Conservation (phyloP, 2,113 vertebrate species). For the Cololabis saira region DNA sequence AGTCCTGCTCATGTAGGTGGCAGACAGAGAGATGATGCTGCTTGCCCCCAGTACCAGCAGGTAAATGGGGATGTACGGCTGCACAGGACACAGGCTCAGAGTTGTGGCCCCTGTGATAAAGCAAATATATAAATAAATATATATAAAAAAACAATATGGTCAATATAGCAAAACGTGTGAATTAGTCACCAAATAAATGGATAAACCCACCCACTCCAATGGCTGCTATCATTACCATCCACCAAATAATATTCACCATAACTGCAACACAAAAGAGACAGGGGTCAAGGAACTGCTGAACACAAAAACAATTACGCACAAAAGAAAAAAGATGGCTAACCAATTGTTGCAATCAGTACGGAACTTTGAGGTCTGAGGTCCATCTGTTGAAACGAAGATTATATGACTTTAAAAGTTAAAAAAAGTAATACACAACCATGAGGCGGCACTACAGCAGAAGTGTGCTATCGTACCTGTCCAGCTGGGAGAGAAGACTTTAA, state of each 20-base stretch:
- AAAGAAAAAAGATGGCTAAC: constrained; percentile 30
- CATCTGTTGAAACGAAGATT: constrained; percentile 3
- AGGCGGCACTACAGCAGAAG: too few relatives aligned
- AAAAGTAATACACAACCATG: neutral
- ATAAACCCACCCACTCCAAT: constrained; percentile 61
- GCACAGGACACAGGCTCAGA: constrained; percentile 36
- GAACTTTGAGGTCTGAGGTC: constrained; percentile 3
- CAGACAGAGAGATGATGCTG: constrained; percentile 42
- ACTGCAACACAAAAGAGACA: constrained; percentile 31
- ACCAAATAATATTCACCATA: constrained; percentile 63
- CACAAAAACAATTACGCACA: neutral
- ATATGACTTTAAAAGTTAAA: neutral
- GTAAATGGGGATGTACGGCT: constrained; percentile 68
- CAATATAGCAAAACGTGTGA: neutral
- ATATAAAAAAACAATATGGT: too few relatives aligned
- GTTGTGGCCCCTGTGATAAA: constrained; percentile 44
- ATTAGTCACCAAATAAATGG: neutral
- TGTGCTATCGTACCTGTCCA: neutral
- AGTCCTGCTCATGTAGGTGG: constrained; percentile 38
- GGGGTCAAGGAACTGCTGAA: neutral
- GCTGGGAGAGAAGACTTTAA: constrained; percentile 8
- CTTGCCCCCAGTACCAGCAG: constrained; percentile 59
- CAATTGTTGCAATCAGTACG: constrained; percentile 17
- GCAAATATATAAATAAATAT: neutral
- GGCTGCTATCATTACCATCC: constrained; percentile 67